Base-by-base conservation (phyloP, 2,797 vertebrate genomes). In the Ctenopoma kingsleyae region DNA sequence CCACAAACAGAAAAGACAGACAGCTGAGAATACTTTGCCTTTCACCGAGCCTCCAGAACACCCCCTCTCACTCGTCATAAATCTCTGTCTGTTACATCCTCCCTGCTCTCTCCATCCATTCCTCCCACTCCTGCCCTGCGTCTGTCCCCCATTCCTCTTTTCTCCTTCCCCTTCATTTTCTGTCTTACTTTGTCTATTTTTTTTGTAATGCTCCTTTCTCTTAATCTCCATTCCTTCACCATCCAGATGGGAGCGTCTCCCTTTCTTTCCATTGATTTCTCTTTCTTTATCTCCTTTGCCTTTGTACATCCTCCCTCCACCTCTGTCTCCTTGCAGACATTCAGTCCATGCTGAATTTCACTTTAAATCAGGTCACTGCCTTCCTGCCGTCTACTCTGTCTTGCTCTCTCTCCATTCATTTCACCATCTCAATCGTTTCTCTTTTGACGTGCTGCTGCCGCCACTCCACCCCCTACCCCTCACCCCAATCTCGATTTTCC, bases 311-410 rank as follows among this genome's bases (percentile, higher is more conserved):
- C 65, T 55, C 50, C 62, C 50, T 74, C 64, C 80, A 72, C 80
- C 82, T 54, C 76, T 62, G 67, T 75, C 83, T 87, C 81, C 64
- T 74, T 49, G 60, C 87, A 90, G 85, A 90, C 89, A 78, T 82
- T 81, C 78, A 86, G 89, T 85, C 85, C 85, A 76, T 83, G 88
- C 88, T 87, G 83, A 86, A 90, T 93, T 91, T 92, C 90, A 88
- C 88, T 93, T 91, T 89, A 92, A 93, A 94, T 94, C 94, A 93
- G 93, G 92, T 93, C 91, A 93, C 89, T 89, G 89, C 87, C 85
- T 91, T 86, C 72, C 58, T 76, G 76, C 83, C 53, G 78, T 90
- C 82, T 89, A 58, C 61, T 81, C 80, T 73, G 55, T 71, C 71
- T 71, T 38, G 75, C 46, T 51, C 70, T 67, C 67, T 40, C 35